Evolutionary conservation across 2,888 invertebrate species (phyloP).

Genomic region (Protophormia terraenovae): DNA sequence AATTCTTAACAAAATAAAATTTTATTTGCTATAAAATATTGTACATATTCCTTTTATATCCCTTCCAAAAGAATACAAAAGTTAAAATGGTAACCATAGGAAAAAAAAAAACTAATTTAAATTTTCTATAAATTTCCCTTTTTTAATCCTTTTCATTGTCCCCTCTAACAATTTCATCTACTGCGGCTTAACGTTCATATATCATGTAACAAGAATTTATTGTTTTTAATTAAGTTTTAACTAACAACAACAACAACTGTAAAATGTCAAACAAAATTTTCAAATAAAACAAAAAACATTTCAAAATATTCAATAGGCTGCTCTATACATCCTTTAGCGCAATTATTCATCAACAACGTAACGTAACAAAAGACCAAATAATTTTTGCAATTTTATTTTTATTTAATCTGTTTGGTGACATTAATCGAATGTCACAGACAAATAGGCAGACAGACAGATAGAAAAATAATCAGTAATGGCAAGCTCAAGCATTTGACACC

Average conservation of each 20-base stretch:
- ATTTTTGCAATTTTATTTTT: not conserved
- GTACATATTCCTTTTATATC: too few relatives aligned
- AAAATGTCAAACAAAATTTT: not conserved
- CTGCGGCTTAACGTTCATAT: too few relatives aligned
- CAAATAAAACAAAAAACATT: not conserved
- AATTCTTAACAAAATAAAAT: too few relatives aligned
- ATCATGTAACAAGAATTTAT: constrained; percentile 7
- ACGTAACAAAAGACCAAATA: constrained; percentile 7
- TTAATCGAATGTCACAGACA: constrained; percentile 54
- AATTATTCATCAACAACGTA: not conserved
- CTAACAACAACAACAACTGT: not conserved
- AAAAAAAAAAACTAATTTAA: too few relatives aligned
- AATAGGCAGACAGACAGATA: not conserved
- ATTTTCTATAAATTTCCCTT: too few relatives aligned
- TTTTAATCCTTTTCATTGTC: too few relatives aligned
- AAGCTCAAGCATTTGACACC: constrained; percentile 22
- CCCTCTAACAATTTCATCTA: too few relatives aligned
- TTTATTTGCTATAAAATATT: too few relatives aligned
- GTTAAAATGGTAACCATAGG: too few relatives aligned
- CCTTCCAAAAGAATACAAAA: too few relatives aligned
- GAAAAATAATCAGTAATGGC: constrained; percentile 27
- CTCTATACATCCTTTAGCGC: not conserved
- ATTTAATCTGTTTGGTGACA: constrained; percentile 24
- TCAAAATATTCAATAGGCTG: too few relatives aligned
- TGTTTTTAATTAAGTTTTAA: constrained; percentile 34